These are phyloP conservation scores for Eulemur rubriventer DNA, from an alignment of 2,797 vertebrate species.

Conservation along the genomic window DNA sequence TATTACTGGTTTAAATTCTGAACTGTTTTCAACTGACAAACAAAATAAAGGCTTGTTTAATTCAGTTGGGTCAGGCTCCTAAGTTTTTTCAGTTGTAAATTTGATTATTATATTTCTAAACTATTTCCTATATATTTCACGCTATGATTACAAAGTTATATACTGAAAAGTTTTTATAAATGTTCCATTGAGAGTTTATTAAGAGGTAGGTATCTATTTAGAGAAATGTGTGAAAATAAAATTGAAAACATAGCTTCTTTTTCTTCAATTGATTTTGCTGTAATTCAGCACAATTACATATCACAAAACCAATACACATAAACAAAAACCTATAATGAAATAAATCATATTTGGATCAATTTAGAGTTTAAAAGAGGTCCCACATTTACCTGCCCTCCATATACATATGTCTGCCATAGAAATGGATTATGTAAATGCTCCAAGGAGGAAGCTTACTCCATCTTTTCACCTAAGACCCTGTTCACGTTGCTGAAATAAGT, in stretches of 20 bases:
- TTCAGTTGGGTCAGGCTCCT: conserved; percentile 42
- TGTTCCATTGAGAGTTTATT: conserved; percentile 58
- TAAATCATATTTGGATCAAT: conserved; percentile 9
- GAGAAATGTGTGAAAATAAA: neutral
- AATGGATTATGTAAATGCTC: neutral
- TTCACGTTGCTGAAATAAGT: conserved; percentile 55
- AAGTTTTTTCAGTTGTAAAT: conserved; percentile 65
- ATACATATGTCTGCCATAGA: neutral
- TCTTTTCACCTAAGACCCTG: neutral
- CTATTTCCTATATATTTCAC: conserved; percentile 23
- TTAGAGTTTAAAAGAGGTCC: conserved; percentile 46
- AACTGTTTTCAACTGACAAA: conserved; percentile 75
- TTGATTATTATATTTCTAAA: conserved; percentile 63
- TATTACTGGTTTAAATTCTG: conserved; percentile 67
- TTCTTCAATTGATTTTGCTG: conserved; percentile 53
- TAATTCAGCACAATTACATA: conserved; percentile 50
- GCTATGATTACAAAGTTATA: conserved; percentile 57
- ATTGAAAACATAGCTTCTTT: neutral
- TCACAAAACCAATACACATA: conserved; percentile 3
- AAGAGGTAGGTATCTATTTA: conserved; percentile 51
- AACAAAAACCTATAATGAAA: conserved; percentile 24
- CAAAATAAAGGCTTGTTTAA: conserved; percentile 64
- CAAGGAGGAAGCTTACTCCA: conserved; percentile 8
- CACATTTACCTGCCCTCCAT: neutral
- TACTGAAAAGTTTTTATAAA: conserved; percentile 56